phyloP scores from a whole-genome alignment of 2,888 invertebrate genomes.

The Caenorhabditis zanzibari region DNA sequence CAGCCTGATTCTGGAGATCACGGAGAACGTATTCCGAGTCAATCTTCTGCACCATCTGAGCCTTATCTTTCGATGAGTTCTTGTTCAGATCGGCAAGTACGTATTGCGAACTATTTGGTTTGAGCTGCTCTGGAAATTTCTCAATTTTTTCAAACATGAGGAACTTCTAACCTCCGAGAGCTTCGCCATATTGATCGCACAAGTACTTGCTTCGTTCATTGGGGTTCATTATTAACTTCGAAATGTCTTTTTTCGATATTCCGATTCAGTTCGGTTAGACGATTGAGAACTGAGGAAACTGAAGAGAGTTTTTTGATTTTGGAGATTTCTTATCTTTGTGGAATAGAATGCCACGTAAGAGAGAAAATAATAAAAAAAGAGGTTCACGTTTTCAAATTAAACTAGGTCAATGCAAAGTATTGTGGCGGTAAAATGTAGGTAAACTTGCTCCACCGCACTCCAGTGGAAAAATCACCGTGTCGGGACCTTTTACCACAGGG shows the following conservation, averaged over 20 bases:
- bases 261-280: not conserved
- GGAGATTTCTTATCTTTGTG: constrained; percentile 1
- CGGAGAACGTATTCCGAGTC: constrained; percentile 60
- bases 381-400: no score
- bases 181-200: constrained; percentile 46
- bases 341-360: constrained; percentile 8
- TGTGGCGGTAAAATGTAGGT: no score
- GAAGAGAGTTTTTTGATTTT: not conserved
- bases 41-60: constrained; percentile 21
- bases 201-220: constrained; percentile 56
- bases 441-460: no score
- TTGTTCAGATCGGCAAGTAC: constrained; percentile 55
- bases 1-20: constrained; percentile 49
- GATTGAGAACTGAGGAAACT: constrained; percentile 18
- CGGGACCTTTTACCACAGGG: no score
- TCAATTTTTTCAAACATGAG: not conserved
- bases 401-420: no score
- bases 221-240: constrained; percentile 31
- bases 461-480: no score
- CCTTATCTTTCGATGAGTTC: constrained; percentile 45
- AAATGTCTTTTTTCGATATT: constrained; percentile 16
- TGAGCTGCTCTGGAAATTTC: constrained; percentile 45
- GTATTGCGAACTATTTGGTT: constrained; percentile 56
- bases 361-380: no score
- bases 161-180: constrained; percentile 21